These are phyloP conservation scores for Sparus aurata DNA, from an alignment of 2,797 vertebrate genomes.

Conservation along the genomic window DNA sequence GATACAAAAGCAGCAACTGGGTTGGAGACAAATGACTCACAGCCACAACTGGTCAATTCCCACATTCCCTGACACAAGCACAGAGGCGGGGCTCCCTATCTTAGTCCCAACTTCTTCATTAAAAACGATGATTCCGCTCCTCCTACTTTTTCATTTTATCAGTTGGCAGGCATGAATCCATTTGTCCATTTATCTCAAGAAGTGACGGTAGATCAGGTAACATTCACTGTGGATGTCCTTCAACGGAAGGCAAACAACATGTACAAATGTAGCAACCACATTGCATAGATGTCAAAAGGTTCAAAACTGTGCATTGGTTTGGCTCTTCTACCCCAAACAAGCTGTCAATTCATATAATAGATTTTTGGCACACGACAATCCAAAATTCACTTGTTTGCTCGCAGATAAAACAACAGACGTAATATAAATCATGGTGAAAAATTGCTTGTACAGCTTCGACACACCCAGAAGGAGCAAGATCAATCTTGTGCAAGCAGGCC, in stretches of 20 bases:
- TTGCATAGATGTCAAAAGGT: conserved; percentile 9
- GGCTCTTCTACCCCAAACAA: conserved; percentile 31
- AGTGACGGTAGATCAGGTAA: conserved; percentile 2
- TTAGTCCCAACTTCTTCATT: conserved; percentile 21
- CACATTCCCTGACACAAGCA: conserved; percentile 24
- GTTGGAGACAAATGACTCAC: conserved; percentile 73
- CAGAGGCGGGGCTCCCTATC: background rate
- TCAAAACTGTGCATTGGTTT: conserved; percentile 4
- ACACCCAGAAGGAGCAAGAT: conserved; percentile 53
- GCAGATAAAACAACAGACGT: conserved; percentile 40
- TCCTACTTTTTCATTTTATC: conserved; percentile 33
- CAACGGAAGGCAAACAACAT: conserved; percentile 1
- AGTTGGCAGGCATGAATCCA: conserved; percentile 25
- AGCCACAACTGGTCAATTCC: conserved; percentile 56
- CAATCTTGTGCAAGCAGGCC: conserved; percentile 37
- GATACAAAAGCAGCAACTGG: conserved; percentile 72
- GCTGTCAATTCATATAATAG: conserved; percentile 44
- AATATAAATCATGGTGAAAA: conserved; percentile 56
- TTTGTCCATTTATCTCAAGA: conserved; percentile 36
- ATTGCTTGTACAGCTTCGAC: conserved; percentile 21
- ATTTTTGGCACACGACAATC: conserved; percentile 27
- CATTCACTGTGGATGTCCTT: conserved; percentile 13
- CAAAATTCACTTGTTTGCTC: conserved; percentile 56
- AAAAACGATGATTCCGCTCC: conserved; percentile 26
- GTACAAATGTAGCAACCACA: background rate